Conservation (phyloP, 2,797 vertebrate species). For the Naso thynnoides region DNA sequence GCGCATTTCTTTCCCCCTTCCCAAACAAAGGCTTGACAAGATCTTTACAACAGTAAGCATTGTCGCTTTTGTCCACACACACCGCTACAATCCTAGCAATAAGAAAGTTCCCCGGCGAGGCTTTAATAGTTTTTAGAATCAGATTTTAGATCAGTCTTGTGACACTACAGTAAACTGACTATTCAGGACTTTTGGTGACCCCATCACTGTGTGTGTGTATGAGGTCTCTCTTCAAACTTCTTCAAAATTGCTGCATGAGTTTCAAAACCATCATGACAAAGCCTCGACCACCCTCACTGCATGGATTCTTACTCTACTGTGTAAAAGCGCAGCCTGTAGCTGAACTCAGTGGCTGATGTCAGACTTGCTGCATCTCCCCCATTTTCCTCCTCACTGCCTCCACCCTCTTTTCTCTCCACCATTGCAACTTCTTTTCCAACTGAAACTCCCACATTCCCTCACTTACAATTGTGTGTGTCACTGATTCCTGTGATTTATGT, state of each 20-base stretch:
- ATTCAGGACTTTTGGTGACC: background rate
- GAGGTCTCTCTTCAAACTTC: constrained; percentile 21
- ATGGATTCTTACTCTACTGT: background rate
- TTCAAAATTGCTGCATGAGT: constrained; percentile 10
- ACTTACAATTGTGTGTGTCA: background rate
- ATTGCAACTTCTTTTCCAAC: constrained; percentile 1
- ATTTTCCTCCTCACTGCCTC: constrained; percentile 19
- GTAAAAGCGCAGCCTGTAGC: constrained; percentile 32
- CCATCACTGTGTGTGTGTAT: constrained; percentile 25
- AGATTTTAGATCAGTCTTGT: background rate
- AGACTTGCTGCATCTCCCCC: constrained; percentile 35
- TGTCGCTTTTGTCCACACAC: no score
- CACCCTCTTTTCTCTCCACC: background rate
- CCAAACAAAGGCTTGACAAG: no score
- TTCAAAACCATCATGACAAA: constrained; percentile 25
- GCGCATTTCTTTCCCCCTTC: no score
- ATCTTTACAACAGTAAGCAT: no score
- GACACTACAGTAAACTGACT: background rate
- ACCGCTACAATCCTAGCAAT: no score
- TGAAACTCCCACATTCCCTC: constrained; percentile 4
- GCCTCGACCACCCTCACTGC: constrained; percentile 48
- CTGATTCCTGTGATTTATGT: background rate
- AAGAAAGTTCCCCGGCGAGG: no score
- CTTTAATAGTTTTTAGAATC: no score
- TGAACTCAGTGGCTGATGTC: constrained; percentile 52